Evolutionary conservation across 2,113 vertebrate species (phyloP).

Genomic region (Sorex fumeus): DNA sequence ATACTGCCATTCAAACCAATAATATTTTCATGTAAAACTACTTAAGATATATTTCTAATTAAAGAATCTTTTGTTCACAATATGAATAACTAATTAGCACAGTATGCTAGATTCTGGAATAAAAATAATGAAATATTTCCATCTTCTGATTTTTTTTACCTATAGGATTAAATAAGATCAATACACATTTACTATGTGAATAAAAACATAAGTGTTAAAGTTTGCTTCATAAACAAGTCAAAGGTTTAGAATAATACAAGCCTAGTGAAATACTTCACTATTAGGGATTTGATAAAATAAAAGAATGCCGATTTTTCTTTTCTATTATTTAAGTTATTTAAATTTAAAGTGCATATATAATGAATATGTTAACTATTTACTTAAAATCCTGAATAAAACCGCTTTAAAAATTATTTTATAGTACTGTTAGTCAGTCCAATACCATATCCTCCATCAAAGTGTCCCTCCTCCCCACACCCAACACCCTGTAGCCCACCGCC

Average conservation of each 20-base stretch:
- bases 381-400: no score
- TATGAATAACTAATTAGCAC: neutral
- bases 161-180: neutral
- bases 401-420: no score
- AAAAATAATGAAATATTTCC: neutral
- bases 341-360: no score
- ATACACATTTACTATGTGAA: neutral
- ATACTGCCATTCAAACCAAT: neutral
- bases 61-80: conserved; percentile 18
- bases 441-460: no score
- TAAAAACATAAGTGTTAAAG: neutral
- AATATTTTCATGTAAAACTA: neutral
- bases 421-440: no score
- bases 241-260: neutral
- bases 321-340: neutral
- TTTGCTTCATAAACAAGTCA: neutral
- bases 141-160: conserved; percentile 11
- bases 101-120: neutral
- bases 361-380: no score
- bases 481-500: no score
- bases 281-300: neutral
- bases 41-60: neutral
- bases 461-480: no score
- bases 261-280: conserved; percentile 34
- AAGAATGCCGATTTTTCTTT: neutral